Conservation (phyloP, 1,140 invertebrate species). For the Episyrphus balteatus region DNA sequence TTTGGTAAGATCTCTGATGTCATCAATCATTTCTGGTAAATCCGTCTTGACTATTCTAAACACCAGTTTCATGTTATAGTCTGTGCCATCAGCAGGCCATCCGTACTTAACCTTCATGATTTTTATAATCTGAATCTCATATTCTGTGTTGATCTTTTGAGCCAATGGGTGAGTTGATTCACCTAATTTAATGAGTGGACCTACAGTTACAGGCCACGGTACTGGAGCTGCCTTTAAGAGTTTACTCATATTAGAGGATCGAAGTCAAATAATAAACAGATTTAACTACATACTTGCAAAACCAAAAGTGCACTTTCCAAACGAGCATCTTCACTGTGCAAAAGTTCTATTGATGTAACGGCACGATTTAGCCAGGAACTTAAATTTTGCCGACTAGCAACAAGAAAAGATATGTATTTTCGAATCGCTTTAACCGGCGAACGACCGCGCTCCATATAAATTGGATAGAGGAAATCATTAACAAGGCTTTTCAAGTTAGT, state of each 20-base stretch:
- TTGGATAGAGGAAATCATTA: constrained; percentile 28
- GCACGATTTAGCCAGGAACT: constrained; percentile 29
- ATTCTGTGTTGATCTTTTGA: constrained; percentile 26
- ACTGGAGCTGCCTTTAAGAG: constrained; percentile 18
- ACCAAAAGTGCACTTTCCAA: constrained; percentile 25
- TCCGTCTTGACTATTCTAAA: constrained; percentile 29
- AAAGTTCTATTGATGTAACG: constrained; percentile 22
- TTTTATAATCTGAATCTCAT: constrained; percentile 33
- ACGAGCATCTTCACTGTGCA: constrained; percentile 32
- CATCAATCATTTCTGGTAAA: constrained; percentile 29
- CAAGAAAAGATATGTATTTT: constrained; percentile 26
- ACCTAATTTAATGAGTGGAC: constrained; percentile 22
- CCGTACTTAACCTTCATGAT: constrained; percentile 35
- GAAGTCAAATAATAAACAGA: constrained; percentile 1
- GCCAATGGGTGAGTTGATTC: constrained; percentile 30
- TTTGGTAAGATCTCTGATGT: constrained; percentile 24
- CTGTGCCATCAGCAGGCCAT: constrained; percentile 23
- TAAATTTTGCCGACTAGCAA: constrained; percentile 18
- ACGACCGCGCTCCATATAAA: constrained; percentile 28
- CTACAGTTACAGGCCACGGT: constrained; percentile 24
- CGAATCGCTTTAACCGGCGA: constrained; percentile 22
- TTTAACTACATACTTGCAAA: constrained; percentile 13
- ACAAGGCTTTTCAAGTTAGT: constrained; percentile 26
- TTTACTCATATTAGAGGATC: neutral
- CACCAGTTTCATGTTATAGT: constrained; percentile 25